phyloP scores from a whole-genome alignment of 2,888 invertebrate genomes.

The Amblyteles armatorius region DNA sequence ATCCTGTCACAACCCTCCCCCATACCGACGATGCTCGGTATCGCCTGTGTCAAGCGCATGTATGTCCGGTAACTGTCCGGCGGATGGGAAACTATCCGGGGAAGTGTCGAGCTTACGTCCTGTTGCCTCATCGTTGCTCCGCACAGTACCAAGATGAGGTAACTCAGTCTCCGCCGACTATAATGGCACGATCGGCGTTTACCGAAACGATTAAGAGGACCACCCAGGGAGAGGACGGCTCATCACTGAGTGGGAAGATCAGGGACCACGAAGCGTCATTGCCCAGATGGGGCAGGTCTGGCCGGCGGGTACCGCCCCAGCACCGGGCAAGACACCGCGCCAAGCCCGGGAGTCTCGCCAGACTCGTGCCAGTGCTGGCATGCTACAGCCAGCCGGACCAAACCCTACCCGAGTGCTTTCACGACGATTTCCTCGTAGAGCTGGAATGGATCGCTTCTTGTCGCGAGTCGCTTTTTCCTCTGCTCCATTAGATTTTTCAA shows the following conservation, averaged over 20 bases:
- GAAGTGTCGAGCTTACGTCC: conserved; percentile 63
- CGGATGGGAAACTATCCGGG: conserved; percentile 33
- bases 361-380: too few species aligned
- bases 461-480: background rate
- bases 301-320: background rate
- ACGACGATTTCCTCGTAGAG: background rate
- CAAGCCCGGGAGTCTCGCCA: too few species aligned
- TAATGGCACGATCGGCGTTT: conserved; percentile 51
- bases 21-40: conserved; percentile 41
- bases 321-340: too few species aligned
- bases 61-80: conserved; percentile 26
- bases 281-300: too few species aligned
- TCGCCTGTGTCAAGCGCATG: conserved; percentile 37
- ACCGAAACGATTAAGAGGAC: conserved; percentile 37
- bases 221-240: background rate
- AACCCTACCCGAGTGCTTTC: too few species aligned
- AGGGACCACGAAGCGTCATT: background rate
- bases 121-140: conserved; percentile 72
- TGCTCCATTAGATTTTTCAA: conserved; percentile 6
- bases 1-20: conserved; percentile 69
- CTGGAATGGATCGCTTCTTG: background rate
- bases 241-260: background rate
- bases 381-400: too few species aligned
- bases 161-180: conserved; percentile 28
- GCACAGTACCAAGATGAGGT: conserved; percentile 71